phyloP scores from a whole-genome alignment of 2,888 invertebrate genomes.

The Ormyrus rosae region DNA sequence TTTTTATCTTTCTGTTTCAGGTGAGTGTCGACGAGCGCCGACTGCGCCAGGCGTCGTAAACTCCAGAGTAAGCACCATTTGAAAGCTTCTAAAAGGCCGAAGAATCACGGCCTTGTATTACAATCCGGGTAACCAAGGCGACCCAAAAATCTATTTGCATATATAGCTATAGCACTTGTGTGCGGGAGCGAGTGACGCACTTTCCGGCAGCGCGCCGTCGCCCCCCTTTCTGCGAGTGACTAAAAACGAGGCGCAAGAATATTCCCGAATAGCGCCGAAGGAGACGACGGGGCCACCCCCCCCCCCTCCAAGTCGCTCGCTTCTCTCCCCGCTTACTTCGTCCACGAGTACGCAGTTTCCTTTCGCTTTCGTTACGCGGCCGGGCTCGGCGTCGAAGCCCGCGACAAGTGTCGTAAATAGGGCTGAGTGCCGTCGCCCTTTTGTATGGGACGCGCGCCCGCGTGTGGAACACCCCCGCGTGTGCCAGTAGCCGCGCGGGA shows the following conservation, averaged over 20 bases:
- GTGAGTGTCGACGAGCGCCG: slow-evolving; percentile 1
- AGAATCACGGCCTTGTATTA: neutral
- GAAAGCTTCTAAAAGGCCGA: too few relatives aligned
- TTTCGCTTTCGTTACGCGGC: neutral
- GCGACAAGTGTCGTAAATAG: slow-evolving; percentile 30
- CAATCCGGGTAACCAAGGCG: neutral
- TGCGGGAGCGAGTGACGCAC: neutral
- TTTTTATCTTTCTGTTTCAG: slow-evolving; percentile 25
- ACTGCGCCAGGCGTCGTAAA: neutral
- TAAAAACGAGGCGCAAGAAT: slow-evolving; percentile 17
- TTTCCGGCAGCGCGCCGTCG: neutral
- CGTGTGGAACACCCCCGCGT: too few relatives aligned
- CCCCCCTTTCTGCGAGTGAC: slow-evolving; percentile 14
- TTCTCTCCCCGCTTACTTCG: neutral
- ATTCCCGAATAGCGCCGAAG: neutral
- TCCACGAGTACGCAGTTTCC: neutral
- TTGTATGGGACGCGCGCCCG: neutral
- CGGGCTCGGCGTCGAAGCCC: neutral
- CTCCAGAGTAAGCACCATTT: too few relatives aligned
- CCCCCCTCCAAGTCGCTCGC: neutral
- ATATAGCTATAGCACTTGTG: neutral
- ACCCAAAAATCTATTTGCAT: slow-evolving; percentile 16
- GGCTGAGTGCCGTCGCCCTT: slow-evolving; percentile 20
- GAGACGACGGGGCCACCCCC: neutral
- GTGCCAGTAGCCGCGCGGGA: neutral